These are phyloP conservation scores for Gymnobelideus leadbeateri DNA, from an alignment of 2,113 vertebrate species.

Conservation along the genomic window DNA sequence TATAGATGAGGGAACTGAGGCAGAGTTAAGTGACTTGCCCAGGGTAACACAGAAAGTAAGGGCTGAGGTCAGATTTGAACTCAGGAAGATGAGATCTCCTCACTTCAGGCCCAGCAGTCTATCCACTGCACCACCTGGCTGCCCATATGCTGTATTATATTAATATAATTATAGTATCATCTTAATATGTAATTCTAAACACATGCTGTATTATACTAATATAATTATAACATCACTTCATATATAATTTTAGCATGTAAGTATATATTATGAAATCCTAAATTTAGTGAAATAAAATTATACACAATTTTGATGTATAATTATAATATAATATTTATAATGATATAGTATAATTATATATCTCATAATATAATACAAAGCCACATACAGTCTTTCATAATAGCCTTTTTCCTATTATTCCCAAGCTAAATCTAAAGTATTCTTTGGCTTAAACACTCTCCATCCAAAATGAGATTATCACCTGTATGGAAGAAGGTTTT, in stretches of 20 bases:
- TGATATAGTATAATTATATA: background rate
- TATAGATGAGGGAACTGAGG: no score
- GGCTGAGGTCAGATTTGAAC: background rate
- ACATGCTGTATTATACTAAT: background rate
- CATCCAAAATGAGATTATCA: slow-evolving; percentile 35
- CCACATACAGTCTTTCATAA: background rate
- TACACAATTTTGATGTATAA: background rate
- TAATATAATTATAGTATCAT: background rate
- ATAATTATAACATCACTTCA: background rate
- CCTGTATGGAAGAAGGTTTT: background rate
- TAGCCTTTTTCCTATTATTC: slow-evolving; percentile 12
- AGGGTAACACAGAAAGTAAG: background rate
- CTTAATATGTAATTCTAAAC: background rate
- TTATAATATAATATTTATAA: background rate
- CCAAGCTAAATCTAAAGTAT: slow-evolving; percentile 38
- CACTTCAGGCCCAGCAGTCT: background rate
- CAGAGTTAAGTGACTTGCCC: background rate
- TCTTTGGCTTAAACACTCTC: background rate
- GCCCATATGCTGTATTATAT: background rate
- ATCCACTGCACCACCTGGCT: background rate
- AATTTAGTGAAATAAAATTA: background rate
- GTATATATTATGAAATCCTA: background rate
- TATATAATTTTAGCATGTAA: background rate
- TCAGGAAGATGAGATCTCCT: background rate
- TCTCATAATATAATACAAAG: background rate